Base-by-base conservation (phyloP, 2,113 vertebrate species). In the Phoxinus phoxinus region DNA sequence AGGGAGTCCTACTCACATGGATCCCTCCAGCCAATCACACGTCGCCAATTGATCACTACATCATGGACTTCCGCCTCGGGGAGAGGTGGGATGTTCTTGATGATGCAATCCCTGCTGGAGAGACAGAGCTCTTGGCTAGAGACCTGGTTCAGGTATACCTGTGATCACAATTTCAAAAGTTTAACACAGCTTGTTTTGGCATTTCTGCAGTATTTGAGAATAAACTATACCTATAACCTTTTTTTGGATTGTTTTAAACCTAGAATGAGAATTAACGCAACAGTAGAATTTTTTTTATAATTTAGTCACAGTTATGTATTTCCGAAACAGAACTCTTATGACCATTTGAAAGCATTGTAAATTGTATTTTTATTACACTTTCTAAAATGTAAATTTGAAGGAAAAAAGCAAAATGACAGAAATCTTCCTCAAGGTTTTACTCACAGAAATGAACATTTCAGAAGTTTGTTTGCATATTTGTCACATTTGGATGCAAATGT, bases 11-110 rank as follows among this genome's bases (percentile, higher is more conserved):
- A 89, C 93, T 99, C 92, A 96, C 96, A 27, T 99, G 98, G 98
- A 97, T 99, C 86, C 97, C 97, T 73, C 98, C 98, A 78, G 96
- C 97, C 94, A 99, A 99, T 94, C 98, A 99, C 95, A 99, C 94
- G 91, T 98, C 97, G 91, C 98, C 97, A 65, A 96, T 99, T 46
- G 97, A 98, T 94, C 98, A 96, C 91, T 99, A 99, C 88, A 91
- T 99, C 93, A 97, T 99, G 97, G 98, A 99, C 90, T 99, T 98
- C 89, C 97, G 97, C 2, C 90, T 99, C 0, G 98, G 96, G 4
- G 98, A 99, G 87, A 96, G 95, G 90, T 99, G 98, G 98, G 97
- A 99, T 86, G 95, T 96, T 83, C 88, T 99, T 85, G 98, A 99
- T 0, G 96, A 97, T 48, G 93, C 93, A 90, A 97, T 99, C 90